Percentiles rank a stretch among this genome's conserved stretches.
Conservation (phyloP, 2,113 vertebrate genomes). For the Oreocharis arfaki region DNA sequence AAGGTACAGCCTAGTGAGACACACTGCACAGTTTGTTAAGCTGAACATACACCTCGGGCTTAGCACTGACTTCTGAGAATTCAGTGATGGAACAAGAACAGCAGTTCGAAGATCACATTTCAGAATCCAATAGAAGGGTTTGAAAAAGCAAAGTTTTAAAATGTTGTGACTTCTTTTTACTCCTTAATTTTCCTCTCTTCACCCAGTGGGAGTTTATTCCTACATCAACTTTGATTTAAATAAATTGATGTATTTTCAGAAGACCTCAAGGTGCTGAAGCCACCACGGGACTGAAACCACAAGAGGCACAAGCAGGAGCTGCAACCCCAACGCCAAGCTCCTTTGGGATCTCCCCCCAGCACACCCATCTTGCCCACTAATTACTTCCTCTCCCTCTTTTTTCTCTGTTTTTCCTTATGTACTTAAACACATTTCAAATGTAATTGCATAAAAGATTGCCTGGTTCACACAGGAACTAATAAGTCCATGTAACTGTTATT, state of each 20-base stretch:
- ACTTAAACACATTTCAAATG: background rate
- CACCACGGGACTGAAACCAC: background rate
- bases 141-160: background rate
- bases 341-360: background rate
- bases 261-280: background rate
- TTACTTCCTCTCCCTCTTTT: background rate
- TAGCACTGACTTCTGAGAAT: background rate
- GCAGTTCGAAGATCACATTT: background rate
- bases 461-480: background rate
- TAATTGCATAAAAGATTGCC: background rate
- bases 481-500: background rate
- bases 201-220: background rate
- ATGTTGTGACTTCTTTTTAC: background rate
- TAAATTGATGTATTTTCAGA: background rate
- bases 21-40: background rate
- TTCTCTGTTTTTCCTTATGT: background rate
- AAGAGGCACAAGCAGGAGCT: background rate
- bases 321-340: background rate
- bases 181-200: background rate
- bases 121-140: background rate
- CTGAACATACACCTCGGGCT: background rate
- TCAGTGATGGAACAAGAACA: background rate
- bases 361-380: background rate
- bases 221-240: background rate
- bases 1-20: background rate